Evolutionary conservation across 2,113 vertebrate species (phyloP), one percentile per base, ranked within the genome.

Genomic region (Ellobius talpinus): DNA sequence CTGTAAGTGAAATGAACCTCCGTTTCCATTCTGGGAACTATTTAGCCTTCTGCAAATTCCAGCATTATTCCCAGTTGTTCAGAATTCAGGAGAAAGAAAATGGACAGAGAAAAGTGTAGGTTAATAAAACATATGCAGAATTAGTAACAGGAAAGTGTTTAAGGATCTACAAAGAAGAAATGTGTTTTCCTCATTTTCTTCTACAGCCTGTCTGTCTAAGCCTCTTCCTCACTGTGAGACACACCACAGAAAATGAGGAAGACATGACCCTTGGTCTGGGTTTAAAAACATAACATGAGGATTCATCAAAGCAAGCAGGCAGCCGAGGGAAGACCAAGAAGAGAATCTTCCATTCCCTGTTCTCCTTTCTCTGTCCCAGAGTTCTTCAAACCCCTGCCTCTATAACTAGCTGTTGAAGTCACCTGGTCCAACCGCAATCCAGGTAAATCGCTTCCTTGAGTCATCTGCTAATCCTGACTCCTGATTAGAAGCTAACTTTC

Each of bases 111-210:
- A 90, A 91, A 19, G 33, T 42, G 23, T n/a, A 90, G n/a, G 24
- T 52, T 70, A n/a, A n/a, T 72, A 81, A 96, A 95, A 95, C 76
- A 36, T 96, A 90, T 90, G 29, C 33, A 82, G 76, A 33, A 77
- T 33, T 24, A n/a, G 47, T 5, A 63, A 85, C 16, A 79, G 7
- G 36, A 95, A 77, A 33, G 70, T 55, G 55, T 65, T 2, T 66
- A n/a, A 87, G 66, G 79, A 52, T 31, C 9, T 72, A 77, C 94
- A 92, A 36, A 8, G 7, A 19, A 88, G 24, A 85, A 76, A 85
- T 50, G 5, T 68, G n/a, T 85, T 52, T 96, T 77, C 4, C 50
- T 65, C 23, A 29, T 33, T 68, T 3, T 85, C 31, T 93, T 42
- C 85, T 24, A 50, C 12, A 78, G 9, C 7, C 11, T 87, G 68